A percentile compares a stretch with the other conserved stretches of the same genome.
These are phyloP conservation scores for Drosophila sturtevanti DNA, from an alignment of 1,140 invertebrate species.

Conservation along the genomic window DNA sequence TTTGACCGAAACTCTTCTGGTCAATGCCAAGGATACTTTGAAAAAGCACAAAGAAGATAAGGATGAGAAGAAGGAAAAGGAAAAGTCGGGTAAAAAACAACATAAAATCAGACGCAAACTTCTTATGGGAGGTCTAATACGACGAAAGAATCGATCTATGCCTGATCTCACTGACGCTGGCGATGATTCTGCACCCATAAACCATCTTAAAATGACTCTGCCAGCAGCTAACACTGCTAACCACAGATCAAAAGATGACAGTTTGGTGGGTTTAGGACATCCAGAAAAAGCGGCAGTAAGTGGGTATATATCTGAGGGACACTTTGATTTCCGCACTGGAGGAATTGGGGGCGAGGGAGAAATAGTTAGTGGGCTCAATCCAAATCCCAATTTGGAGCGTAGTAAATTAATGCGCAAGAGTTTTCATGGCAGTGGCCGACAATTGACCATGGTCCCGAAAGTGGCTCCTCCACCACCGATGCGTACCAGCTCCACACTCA, in stretches of 20 bases:
- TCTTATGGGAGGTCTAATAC: slow-evolving; percentile 94
- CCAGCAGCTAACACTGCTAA: slow-evolving; percentile 82
- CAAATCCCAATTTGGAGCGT: slow-evolving; percentile 92
- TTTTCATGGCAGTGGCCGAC: slow-evolving; percentile 92
- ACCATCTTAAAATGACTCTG: slow-evolving; percentile 16
- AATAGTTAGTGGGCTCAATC: slow-evolving; percentile 41
- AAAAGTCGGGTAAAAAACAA: slow-evolving; percentile 93
- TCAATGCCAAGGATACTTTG: slow-evolving; percentile 84
- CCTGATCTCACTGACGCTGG: slow-evolving; percentile 92
- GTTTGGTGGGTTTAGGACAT: slow-evolving; percentile 87
- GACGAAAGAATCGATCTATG: slow-evolving; percentile 94
- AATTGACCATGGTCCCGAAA: slow-evolving; percentile 90
- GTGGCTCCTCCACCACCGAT: slow-evolving; percentile 93
- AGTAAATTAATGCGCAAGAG: slow-evolving; percentile 95
- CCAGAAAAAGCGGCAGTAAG: slow-evolving; percentile 83
- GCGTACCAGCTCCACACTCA: slow-evolving; percentile 89
- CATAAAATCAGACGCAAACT: slow-evolving; percentile 94
- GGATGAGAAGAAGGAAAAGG: slow-evolving; percentile 86
- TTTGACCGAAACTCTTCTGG: slow-evolving; percentile 84
- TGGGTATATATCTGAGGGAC: slow-evolving; percentile 93
- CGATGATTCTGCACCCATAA: slow-evolving; percentile 74
- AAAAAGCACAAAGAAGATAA: slow-evolving; percentile 87
- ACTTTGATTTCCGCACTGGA: slow-evolving; percentile 88
- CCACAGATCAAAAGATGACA: slow-evolving; percentile 84
- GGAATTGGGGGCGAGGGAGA: neutral